These are phyloP conservation scores for Zaprionus ornatus DNA, from an alignment of 1,140 invertebrate genomes.

Conservation along the genomic window DNA sequence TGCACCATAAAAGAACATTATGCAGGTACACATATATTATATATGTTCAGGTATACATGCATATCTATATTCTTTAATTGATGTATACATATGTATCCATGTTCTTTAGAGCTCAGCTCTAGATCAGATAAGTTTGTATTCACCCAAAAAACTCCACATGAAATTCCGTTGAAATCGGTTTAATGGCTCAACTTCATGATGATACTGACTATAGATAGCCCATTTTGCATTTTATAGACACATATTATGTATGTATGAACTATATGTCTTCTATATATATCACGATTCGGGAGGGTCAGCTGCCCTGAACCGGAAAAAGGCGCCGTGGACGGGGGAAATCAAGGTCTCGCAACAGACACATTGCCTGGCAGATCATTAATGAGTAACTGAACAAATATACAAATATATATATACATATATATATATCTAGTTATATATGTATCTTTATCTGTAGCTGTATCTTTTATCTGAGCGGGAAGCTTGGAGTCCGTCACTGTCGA, in stretches of 20 bases:
- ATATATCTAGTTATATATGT: conserved; percentile 6
- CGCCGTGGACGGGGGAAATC: conserved; percentile 20
- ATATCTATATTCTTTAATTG: too few relatives aligned
- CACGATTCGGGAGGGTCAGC: not conserved
- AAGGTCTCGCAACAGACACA: conserved; percentile 46
- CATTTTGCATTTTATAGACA: conserved; percentile 32
- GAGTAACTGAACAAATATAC: not conserved
- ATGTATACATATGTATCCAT: too few relatives aligned
- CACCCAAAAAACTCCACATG: not conserved
- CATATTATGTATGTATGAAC: not conserved
- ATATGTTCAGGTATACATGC: too few relatives aligned
- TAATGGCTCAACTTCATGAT: conserved; percentile 15
- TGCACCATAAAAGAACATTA: too few relatives aligned
- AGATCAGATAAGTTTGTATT: not conserved
- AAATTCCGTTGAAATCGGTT: not conserved
- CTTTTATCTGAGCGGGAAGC: conserved; percentile 44
- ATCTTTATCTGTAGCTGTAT: conserved; percentile 15
- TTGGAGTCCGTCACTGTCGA: conserved; percentile 24
- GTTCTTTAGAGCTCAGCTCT: too few relatives aligned
- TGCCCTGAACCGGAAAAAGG: conserved; percentile 14
- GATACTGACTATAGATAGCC: conserved; percentile 15
- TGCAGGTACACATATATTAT: too few relatives aligned
- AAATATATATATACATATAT: conserved; percentile 14
- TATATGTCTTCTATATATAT: not conserved
- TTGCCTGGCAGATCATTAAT: conserved; percentile 53